Evolutionary conservation across 2,888 invertebrate genomes (phyloP).

Genomic region (Hoplodrina blanda): DNA sequence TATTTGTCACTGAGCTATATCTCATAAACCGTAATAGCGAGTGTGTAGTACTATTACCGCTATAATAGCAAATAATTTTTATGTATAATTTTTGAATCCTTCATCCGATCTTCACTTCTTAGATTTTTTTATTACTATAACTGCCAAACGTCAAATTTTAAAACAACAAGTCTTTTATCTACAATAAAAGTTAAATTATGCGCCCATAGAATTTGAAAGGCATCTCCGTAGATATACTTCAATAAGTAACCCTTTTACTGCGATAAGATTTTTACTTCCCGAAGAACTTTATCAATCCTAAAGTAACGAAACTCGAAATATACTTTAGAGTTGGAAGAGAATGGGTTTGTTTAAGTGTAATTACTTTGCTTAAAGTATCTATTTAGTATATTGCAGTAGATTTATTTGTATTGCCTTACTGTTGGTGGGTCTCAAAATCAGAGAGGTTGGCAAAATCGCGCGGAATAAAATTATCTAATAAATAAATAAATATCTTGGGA

Average conservation of each 20-base stretch:
- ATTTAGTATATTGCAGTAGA: background rate
- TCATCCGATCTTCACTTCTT: no score
- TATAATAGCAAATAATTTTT: no score
- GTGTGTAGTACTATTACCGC: no score
- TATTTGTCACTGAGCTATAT: no score
- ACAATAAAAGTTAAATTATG: background rate
- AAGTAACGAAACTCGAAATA: constrained; percentile 11
- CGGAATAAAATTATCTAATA: no score
- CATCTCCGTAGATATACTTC: background rate
- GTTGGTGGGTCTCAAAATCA: background rate
- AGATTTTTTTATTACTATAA: no score
- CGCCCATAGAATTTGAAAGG: background rate
- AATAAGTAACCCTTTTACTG: background rate
- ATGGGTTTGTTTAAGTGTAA: constrained; percentile 32
- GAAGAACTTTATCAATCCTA: constrained; percentile 27
- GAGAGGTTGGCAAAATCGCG: background rate
- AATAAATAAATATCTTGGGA: no score
- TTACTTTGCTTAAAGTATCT: constrained; percentile 23
- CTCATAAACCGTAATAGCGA: no score
- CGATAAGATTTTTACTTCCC: background rate
- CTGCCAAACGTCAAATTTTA: no score
- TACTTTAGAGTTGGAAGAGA: constrained; percentile 25
- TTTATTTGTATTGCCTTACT: background rate
- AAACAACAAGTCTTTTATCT: no score
- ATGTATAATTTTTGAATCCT: no score